Base-by-base conservation (phyloP, 2,888 invertebrate genomes). In the Pilophorus perplexus region DNA sequence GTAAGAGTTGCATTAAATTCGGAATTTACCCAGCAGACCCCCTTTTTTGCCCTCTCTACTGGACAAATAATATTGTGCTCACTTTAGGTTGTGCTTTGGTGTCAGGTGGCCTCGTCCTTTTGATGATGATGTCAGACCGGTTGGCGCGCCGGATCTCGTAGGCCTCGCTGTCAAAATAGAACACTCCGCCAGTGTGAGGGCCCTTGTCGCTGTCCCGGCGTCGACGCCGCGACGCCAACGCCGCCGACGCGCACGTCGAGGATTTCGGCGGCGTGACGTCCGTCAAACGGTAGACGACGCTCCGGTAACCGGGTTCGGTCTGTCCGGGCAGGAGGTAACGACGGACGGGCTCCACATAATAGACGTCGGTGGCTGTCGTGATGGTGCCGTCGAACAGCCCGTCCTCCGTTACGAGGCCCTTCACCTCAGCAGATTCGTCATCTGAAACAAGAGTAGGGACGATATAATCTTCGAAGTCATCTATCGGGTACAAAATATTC, bases 311-410 rank as follows among this genome's bases (percentile, higher is more conserved):
- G 80, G 71, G 80, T 77, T 25, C 79, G 20, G 62, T n/a, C 28
- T 69, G 66, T 20, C 22, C 44, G 10, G 68, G 67, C 3, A 79
- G 78, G 68, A 78, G 71, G 76, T 88, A 89, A 73, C 88, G 82
- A 72, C 83, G 83, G 66, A 88, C 80, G 5, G 90, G 90, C 77
- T 94, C 93, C 72, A 94, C 83, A 78, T 90, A 92, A 79, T 86
- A 91, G 74, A 91, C 89, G 74, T 90, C 90, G 59, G 84, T 80
- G 66, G 81, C 80, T 59, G 90, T 89, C 77, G 85, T 83, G 75
- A 95, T 87, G 64, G 89, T 89, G 62, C 94, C 95, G 76, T 95
- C 94, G 78, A 95, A 90, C 67, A 92, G 82, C 66, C 94, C 94
- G 68, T 92, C 89, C 67, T 84, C 82, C 68, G 93, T 93, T 73